These are phyloP conservation scores for Periplaneta americana DNA, from an alignment of 1,140 invertebrate species.

Conservation along the genomic window DNA sequence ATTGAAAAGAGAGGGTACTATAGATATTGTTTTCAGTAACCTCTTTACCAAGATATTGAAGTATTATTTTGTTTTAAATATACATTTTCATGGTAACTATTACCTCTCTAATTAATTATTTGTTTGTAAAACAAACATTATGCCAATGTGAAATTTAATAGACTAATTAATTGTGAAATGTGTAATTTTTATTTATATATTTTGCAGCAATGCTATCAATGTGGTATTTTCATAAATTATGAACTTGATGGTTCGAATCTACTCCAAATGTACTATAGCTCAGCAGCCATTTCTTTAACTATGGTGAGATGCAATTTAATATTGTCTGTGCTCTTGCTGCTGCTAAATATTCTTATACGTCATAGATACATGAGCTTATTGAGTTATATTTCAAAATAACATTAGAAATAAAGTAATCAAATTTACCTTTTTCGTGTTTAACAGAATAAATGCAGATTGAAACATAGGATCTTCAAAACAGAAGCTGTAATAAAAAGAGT, in stretches of 20 bases:
- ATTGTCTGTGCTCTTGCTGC: too few relatives aligned
- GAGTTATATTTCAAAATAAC: not conserved
- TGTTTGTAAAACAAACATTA: not conserved
- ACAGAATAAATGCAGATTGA: not conserved
- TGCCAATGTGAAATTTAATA: not conserved
- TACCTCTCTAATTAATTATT: too few relatives aligned
- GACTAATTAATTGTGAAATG: not conserved
- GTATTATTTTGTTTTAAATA: too few relatives aligned
- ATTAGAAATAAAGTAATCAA: not conserved
- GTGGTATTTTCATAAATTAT: not conserved
- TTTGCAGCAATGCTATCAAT: not conserved
- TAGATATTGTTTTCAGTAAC: too few relatives aligned
- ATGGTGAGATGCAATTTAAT: too few relatives aligned
- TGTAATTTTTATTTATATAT: not conserved
- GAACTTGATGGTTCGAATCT: not conserved
- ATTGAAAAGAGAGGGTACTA: too few relatives aligned
- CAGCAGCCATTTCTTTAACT: not conserved
- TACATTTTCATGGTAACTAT: too few relatives aligned
- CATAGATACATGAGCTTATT: not conserved
- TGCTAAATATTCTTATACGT: not conserved
- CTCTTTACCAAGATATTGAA: too few relatives aligned
- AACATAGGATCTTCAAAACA: not conserved
- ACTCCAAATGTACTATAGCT: not conserved
- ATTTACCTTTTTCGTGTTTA: too few relatives aligned
- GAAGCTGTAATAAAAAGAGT: too few relatives aligned